Conservation (phyloP, 2,888 invertebrate genomes). For the Perithous albicinctus region DNA sequence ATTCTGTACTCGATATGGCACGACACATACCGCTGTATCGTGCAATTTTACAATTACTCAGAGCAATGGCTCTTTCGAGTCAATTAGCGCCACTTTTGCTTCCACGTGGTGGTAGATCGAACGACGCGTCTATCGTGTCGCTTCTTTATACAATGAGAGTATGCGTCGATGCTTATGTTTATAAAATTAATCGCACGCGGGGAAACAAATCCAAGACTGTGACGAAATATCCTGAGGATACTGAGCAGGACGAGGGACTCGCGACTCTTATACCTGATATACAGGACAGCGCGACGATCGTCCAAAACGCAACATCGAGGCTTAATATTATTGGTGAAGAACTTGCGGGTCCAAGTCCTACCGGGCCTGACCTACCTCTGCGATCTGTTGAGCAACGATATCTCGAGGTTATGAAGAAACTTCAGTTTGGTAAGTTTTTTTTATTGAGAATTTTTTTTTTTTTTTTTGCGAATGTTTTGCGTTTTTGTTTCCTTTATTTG, state of each 20-base stretch:
- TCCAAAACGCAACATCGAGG: slow-evolving; percentile 85
- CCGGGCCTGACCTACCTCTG: slow-evolving; percentile 85
- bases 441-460: not conserved
- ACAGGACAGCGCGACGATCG: slow-evolving; percentile 88
- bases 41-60: slow-evolving; percentile 92
- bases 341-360: slow-evolving; percentile 81
- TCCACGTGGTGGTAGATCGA: slow-evolving; percentile 85
- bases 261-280: slow-evolving; percentile 96
- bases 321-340: slow-evolving; percentile 78
- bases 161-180: slow-evolving; percentile 96
- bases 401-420: slow-evolving; percentile 93
- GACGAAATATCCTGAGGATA: slow-evolving; percentile 86
- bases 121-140: slow-evolving; percentile 89
- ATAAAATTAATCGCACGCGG: slow-evolving; percentile 88
- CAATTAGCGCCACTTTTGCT: slow-evolving; percentile 88
- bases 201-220: slow-evolving; percentile 78
- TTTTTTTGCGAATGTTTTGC: not conserved
- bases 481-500: not conserved
- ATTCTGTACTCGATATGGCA: slow-evolving; percentile 99
- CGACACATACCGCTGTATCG: slow-evolving; percentile 97
- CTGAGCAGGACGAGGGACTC: slow-evolving; percentile 95
- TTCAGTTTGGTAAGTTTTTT: slow-evolving; percentile 92
- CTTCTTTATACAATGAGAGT: slow-evolving; percentile 94
- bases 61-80: slow-evolving; percentile 89
- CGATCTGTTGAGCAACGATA: slow-evolving; percentile 91